Evolutionary conservation across 2,888 invertebrate genomes (phyloP), one percentile per base, ranked within the genome.

Genomic region (Vannuccia rotundouncinata): DNA sequence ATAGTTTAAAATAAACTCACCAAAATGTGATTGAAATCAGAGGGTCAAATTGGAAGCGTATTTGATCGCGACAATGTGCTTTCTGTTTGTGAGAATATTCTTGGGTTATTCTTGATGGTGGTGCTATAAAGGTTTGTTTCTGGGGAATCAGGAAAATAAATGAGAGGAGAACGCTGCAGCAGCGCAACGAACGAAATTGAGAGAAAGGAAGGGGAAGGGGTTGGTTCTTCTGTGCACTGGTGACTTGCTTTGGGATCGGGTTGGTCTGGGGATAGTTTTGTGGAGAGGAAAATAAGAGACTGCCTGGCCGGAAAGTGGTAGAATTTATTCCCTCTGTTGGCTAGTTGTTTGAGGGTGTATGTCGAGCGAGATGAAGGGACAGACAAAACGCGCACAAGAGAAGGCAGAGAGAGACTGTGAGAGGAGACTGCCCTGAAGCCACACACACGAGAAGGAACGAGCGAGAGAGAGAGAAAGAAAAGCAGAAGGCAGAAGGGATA

Each of bases 341-440:
- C 66, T 66, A 66, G 66, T 27, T 66, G 66, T 17, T 66, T 66
- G 66, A 66, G 66, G 22, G 66, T 5, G 66, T 66, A 22, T n/a
- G 17, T 5, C 45, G 45, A 17, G 5, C 13, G 66, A 66, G 25
- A 27, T 13, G 66, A 66, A 27, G 66, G 66, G 66, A 66, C 66
- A 66, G 66, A 66, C 66, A 66, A 66, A 66, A 66, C 66, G 66
- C 66, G 66, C 66, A 66, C 66, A 66, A 66, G 66, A 66, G 25
- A n/a, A 66, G 22, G 45, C 10, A 17, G 45, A 45, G 45, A 45
- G 45, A 45, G 45, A 17, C 5, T 45, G 45, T 10, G 17, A 17
- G 66, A 66, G 66, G 66, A 66, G 66, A 66, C 66, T 66, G 66
- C 66, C 66, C 66, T 22, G 66, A 66, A 66, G 66, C 45, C 45